Evolutionary conservation across 2,888 invertebrate genomes (phyloP).

Genomic region (Trisateles emortualis): DNA sequence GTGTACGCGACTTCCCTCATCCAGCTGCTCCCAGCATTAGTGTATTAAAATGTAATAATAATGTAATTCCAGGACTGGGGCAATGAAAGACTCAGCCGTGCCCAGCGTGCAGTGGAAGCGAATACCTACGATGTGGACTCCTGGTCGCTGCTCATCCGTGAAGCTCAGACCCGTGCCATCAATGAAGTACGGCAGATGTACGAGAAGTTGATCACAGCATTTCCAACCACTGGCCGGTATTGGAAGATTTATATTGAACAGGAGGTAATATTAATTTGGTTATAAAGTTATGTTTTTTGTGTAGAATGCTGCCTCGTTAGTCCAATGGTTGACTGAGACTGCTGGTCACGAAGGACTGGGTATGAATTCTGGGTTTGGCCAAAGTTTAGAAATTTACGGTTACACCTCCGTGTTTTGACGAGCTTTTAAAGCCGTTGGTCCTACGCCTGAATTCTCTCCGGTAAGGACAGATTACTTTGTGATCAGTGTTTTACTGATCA

Average conservation of each 20-base stretch:
- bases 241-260: conserved; percentile 99
- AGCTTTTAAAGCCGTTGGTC: no score
- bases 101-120: conserved; percentile 94
- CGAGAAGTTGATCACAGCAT: conserved; percentile 97
- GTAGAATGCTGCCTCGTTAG: no score
- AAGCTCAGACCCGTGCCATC: conserved; percentile 95
- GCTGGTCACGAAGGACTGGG: no score
- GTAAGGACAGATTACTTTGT: no score
- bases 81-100: conserved; percentile 93
- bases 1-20: no score
- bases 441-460: no score
- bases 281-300: not conserved
- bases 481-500: no score
- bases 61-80: conserved; percentile 91
- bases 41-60: not conserved
- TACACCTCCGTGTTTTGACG: no score
- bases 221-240: conserved; percentile 98
- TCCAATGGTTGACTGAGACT: no score
- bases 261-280: conserved; percentile 89
- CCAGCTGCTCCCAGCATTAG: no score
- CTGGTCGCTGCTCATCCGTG: conserved; percentile 98
- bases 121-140: conserved; percentile 98
- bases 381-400: no score
- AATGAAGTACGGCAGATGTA: conserved; percentile 97
- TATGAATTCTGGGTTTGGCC: no score